A percentile compares a stretch with the other conserved stretches of the same genome.
Evolutionary conservation across 1,140 invertebrate species (phyloP).

Genomic region (Penaeus indicus): DNA sequence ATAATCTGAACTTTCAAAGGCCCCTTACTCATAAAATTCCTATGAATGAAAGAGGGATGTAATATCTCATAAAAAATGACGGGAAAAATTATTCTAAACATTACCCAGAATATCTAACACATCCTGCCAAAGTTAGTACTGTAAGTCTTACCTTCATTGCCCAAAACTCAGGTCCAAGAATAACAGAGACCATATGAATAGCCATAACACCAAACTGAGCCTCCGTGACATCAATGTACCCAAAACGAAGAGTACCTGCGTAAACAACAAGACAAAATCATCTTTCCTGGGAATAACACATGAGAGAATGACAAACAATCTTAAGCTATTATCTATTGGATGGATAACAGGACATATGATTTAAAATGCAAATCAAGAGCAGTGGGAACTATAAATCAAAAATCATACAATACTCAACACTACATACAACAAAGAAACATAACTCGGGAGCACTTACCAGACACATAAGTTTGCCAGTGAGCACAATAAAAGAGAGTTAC

Average conservation of each 20-base stretch:
- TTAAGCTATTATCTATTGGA: background rate
- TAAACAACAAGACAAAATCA: too few relatives aligned
- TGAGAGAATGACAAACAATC: background rate
- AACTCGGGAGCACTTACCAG: conserved; percentile 74
- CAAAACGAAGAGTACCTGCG: conserved; percentile 88
- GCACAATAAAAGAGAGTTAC: conserved; percentile 97
- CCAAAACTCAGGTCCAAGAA: conserved; percentile 91
- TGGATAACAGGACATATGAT: too few relatives aligned
- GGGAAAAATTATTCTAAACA: too few relatives aligned
- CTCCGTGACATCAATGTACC: conserved; percentile 97
- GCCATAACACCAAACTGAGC: conserved; percentile 94
- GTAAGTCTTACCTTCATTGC: conserved; percentile 78
- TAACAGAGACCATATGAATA: conserved; percentile 88
- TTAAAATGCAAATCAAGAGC: background rate
- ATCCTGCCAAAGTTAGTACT: background rate
- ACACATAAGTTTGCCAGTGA: conserved; percentile 99
- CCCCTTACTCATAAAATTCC: too few relatives aligned
- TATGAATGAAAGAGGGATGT: too few relatives aligned
- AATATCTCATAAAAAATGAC: too few relatives aligned
- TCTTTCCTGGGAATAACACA: background rate
- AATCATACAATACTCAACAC: background rate
- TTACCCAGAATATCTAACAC: too few relatives aligned
- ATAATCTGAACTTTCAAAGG: too few relatives aligned
- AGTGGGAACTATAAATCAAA: background rate
- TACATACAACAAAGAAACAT: conserved; percentile 2